phyloP scores from a whole-genome alignment of 2,113 vertebrate genomes.

The Pipra filicauda region DNA sequence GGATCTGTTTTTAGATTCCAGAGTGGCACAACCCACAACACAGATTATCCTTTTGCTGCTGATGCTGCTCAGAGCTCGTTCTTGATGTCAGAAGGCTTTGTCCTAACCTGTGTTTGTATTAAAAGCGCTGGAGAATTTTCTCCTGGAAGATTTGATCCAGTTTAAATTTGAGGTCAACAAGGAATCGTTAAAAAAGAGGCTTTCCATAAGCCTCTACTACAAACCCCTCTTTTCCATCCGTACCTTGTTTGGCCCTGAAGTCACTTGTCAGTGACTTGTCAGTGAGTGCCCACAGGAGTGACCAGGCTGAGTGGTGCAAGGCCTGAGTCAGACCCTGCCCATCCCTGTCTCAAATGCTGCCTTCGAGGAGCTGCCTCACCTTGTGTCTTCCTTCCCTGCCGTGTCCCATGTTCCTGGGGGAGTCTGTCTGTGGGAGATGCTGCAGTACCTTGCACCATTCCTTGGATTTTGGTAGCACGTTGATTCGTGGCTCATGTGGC shows the following conservation, averaged over 20 bases:
- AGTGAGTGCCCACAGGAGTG: neutral
- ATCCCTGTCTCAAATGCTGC: neutral
- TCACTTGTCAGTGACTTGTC: neutral
- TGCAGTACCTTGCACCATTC: neutral
- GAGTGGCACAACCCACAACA: neutral
- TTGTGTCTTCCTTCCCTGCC: neutral
- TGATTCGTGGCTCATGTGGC: rapidly evolving
- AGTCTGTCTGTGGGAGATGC: neutral
- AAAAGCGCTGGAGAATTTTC: neutral
- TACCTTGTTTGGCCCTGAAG: neutral
- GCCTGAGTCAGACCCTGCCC: neutral
- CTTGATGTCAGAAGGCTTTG: neutral
- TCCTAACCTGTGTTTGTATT: neutral
- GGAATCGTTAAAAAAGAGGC: neutral
- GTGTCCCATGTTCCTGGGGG: rapidly evolving
- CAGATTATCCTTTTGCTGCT: neutral
- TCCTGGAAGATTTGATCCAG: neutral
- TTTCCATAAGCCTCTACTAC: neutral
- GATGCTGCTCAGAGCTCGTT: neutral
- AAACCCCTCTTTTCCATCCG: rapidly evolving
- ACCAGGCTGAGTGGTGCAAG: neutral
- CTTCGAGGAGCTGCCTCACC: neutral
- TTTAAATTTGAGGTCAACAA: neutral
- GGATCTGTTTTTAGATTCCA: neutral
- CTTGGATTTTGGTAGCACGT: neutral